These are phyloP conservation scores for Liposcelis brunnea DNA, from an alignment of 2,888 invertebrate genomes.

Conservation along the genomic window DNA sequence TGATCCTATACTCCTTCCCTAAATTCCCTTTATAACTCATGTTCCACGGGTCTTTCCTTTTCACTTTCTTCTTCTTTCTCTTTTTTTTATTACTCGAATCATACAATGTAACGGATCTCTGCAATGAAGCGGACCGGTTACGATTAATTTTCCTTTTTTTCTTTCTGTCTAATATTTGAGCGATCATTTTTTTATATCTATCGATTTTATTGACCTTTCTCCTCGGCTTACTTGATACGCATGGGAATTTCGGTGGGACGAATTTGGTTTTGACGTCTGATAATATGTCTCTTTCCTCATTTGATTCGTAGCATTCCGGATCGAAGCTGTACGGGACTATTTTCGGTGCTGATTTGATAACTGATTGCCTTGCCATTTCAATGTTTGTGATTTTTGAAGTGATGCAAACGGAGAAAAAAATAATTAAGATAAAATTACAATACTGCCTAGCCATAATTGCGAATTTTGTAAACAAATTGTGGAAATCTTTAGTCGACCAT, in stretches of 20 bases:
- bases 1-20: neutral
- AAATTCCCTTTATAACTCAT: neutral
- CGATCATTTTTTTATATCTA: neutral
- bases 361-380: too few relatives aligned
- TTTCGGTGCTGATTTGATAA: too few relatives aligned
- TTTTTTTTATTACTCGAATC: neutral
- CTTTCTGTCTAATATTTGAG: too few relatives aligned
- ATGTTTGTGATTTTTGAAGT: too few relatives aligned
- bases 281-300: neutral
- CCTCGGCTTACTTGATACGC: neutral
- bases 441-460: too few relatives aligned
- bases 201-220: neutral
- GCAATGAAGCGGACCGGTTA: neutral
- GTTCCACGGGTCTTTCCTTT: too few relatives aligned
- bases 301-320: slow-evolving; percentile 1
- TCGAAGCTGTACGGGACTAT: slow-evolving; percentile 3
- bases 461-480: too few relatives aligned
- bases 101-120: too few relatives aligned
- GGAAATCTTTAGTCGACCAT: too few relatives aligned
- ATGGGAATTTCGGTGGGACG: slow-evolving; percentile 1
- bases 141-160: neutral
- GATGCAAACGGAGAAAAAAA: too few relatives aligned
- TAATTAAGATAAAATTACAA: too few relatives aligned
- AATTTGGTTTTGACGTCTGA: slow-evolving; percentile 4
- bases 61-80: neutral